Conservation (phyloP, 2,113 vertebrate species). For the Microcebus ravelobensis region DNA sequence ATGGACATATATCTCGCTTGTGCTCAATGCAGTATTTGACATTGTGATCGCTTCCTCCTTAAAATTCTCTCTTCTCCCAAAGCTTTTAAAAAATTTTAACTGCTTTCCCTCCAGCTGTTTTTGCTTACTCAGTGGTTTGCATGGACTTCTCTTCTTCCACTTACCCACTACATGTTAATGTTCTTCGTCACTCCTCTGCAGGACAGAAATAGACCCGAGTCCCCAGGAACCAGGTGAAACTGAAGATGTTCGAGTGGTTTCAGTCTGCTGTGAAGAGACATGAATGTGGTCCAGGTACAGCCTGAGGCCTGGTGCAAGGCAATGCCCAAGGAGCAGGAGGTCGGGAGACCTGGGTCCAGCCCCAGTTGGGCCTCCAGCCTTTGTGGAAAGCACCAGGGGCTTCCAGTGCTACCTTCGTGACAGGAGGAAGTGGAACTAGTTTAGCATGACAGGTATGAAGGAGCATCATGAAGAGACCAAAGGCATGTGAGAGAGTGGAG, state of each 20-base stretch:
- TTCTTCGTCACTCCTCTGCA: neutral
- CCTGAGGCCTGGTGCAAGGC: neutral
- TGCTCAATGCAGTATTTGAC: neutral
- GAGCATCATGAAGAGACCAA: neutral
- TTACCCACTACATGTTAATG: neutral
- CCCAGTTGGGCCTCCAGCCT: neutral
- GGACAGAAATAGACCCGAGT: neutral
- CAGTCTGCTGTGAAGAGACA: neutral
- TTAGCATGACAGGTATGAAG: neutral
- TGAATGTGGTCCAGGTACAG: neutral
- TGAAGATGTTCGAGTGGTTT: neutral
- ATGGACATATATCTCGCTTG: neutral
- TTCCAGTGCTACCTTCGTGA: neutral
- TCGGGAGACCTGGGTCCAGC: neutral
- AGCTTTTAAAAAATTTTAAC: neutral
- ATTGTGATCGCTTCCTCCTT: neutral
- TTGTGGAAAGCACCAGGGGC: neutral
- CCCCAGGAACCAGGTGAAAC: neutral
- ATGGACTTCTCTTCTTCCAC: neutral
- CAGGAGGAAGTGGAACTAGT: neutral
- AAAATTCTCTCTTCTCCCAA: neutral
- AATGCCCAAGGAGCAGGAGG: neutral
- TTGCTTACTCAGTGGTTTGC: neutral
- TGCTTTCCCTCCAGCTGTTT: neutral
- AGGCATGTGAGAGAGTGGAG: neutral